Evolutionary conservation across 1,140 invertebrate species (phyloP), one percentile per base, ranked within the genome.

Genomic region (Lucilia cuprina): DNA sequence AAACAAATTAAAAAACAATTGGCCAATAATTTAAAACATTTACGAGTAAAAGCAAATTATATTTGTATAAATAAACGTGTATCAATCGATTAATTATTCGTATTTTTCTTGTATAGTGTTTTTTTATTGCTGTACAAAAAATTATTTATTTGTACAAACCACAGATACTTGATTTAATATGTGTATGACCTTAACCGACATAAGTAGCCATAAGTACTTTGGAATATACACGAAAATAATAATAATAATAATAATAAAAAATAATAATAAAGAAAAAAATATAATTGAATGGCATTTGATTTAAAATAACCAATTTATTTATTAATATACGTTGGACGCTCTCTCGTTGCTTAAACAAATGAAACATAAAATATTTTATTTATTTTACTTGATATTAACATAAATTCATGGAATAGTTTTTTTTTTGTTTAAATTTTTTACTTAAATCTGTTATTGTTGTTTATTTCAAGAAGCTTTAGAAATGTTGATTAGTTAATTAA

Each of bases 401-500:
- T 75, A 75, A 75, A 75, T 75, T 75, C 74, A 75, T 75, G 19
- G 13, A 75, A 75, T 75, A 25, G 74, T 34, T 75, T 14, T 25
- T 41, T 0, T 41, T 41, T 41, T 41, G 25, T 17, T 55, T 55
- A 14, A 5, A n/a, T 55, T 17, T 14, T 55, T 55, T 49, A 12
- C 49, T 2, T 2, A 55, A 41, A 41, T 7, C 5, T 41, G 41
- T 10, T 41, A 41, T 3, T 41, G 41, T 30, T 8, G 17, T 55
- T 55, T 55, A 14, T 55, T 55, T 55, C 49, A 12, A 12, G 12
- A 55, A 17, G 50, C 12, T 55, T 55, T 55, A 30, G 3, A 30
- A 1, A 30, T 30, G 1, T 30, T 2, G 25, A 30, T 30, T 30
- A 30, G 41, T 41, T 41, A 41, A 8, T 8, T 8, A 8, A 5